These are phyloP conservation scores for Synchiropus splendidus DNA, from an alignment of 2,113 vertebrate genomes.

Conservation along the genomic window DNA sequence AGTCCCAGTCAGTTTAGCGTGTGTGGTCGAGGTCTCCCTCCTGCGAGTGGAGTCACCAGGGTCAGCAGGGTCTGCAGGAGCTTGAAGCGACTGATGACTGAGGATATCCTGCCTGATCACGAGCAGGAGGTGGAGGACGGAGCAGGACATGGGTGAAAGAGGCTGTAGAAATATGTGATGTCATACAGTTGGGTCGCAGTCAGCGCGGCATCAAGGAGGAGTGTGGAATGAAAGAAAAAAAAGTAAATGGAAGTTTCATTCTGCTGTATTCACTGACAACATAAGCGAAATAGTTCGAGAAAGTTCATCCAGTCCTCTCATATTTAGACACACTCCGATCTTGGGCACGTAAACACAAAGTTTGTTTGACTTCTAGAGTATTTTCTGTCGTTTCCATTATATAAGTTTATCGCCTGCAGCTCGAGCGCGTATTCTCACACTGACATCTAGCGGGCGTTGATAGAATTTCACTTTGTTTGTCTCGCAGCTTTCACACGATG, in stretches of 20 bases:
- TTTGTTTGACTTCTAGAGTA: neutral
- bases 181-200: neutral
- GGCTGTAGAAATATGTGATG: neutral
- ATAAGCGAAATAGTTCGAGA: too few species aligned
- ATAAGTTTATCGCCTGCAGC: conserved; percentile 11
- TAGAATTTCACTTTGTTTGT: conserved; percentile 33
- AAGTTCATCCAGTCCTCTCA: too few species aligned
- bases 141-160: neutral
- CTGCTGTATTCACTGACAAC: too few species aligned
- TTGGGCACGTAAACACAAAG: too few species aligned
- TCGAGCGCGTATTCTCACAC: conserved; percentile 28
- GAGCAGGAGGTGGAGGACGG: conserved; percentile 2
- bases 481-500: conserved; percentile 4
- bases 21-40: conserved; percentile 24
- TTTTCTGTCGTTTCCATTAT: conserved; percentile 21
- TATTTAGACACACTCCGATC: too few species aligned
- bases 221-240: neutral
- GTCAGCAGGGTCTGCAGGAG: conserved; percentile 16
- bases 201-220: neutral
- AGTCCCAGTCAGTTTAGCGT: conserved; percentile 23
- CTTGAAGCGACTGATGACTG: too few species aligned
- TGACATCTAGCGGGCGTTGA: conserved; percentile 46
- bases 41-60: conserved; percentile 22
- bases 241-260: too few species aligned
- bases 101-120: neutral